A percentile compares a stretch with the other conserved stretches of the same genome.
These are phyloP conservation scores for Hyla sarda DNA, from an alignment of 2,113 vertebrate species.

Conservation along the genomic window DNA sequence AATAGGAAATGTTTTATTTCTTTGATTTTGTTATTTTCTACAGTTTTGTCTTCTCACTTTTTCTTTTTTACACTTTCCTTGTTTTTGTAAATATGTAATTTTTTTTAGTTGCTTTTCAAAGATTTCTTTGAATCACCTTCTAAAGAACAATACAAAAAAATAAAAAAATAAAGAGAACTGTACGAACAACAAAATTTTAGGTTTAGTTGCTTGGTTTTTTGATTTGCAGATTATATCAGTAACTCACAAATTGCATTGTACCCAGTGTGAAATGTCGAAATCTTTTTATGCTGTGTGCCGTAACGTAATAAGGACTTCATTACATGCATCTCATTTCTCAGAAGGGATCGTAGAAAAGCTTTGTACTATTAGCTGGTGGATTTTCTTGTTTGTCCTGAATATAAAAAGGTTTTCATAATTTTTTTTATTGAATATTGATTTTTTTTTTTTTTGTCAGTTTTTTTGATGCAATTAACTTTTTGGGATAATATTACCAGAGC, in stretches of 20 bases:
- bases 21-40: background rate
- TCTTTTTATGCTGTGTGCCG: background rate
- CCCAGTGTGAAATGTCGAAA: background rate
- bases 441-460: no score
- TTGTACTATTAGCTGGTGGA: background rate
- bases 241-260: slow-evolving; percentile 37
- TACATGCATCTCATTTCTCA: slow-evolving; percentile 25
- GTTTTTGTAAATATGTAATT: background rate
- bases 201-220: background rate
- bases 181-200: slow-evolving; percentile 17
- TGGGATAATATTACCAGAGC: no score
- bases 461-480: no score
- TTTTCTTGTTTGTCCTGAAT: background rate
- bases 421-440: no score
- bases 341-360: background rate
- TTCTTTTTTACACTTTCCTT: background rate
- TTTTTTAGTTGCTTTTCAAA: slow-evolving; percentile 5
- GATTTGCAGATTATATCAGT: slow-evolving; percentile 31
- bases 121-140: background rate
- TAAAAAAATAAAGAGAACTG: background rate
- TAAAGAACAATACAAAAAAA: background rate
- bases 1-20: background rate
- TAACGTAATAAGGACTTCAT: slow-evolving; percentile 45
- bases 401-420: background rate
- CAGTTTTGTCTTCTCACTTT: background rate